Conservation (phyloP, 2,888 invertebrate genomes). For the Phlogophora meticulosa region DNA sequence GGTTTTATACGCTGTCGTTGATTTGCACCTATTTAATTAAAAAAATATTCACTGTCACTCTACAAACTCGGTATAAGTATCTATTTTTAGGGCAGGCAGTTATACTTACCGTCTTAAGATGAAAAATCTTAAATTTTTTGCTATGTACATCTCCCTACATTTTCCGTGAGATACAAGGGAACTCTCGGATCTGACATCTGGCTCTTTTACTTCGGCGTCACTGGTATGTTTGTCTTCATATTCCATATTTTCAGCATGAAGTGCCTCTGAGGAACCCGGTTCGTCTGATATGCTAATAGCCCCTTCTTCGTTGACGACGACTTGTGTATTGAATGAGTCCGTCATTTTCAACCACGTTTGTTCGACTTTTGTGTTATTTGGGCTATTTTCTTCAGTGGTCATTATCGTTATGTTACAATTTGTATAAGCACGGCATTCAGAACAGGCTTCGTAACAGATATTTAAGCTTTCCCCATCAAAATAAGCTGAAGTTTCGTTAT, state of each 20-base stretch:
- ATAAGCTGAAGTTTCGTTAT: slow-evolving; percentile 76
- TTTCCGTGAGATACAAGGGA: slow-evolving; percentile 74
- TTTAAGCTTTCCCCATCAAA: slow-evolving; percentile 81
- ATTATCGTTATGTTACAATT: slow-evolving; percentile 79
- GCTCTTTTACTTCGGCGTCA: slow-evolving; percentile 54
- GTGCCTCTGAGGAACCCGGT: slow-evolving; percentile 63
- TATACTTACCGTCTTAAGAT: slow-evolving; percentile 79
- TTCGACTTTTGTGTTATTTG: slow-evolving; percentile 68
- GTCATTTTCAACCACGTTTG: slow-evolving; percentile 82
- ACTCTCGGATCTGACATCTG: slow-evolving; percentile 71
- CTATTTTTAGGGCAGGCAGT: too few relatives aligned
- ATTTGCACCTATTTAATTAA: too few relatives aligned
- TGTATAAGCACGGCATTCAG: slow-evolving; percentile 77
- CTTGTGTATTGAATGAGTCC: slow-evolving; percentile 81
- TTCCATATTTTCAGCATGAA: slow-evolving; percentile 62
- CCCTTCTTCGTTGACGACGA: slow-evolving; percentile 83
- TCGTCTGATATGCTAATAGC: slow-evolving; percentile 74
- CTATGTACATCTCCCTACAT: slow-evolving; percentile 79
- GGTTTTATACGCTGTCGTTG: too few relatives aligned
- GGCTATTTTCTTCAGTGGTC: slow-evolving; percentile 62
- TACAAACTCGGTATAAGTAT: too few relatives aligned
- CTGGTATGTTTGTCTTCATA: slow-evolving; percentile 20
- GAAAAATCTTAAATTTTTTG: slow-evolving; percentile 81
- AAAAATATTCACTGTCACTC: too few relatives aligned
- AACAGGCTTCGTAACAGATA: slow-evolving; percentile 80